Evolutionary conservation across 2,113 vertebrate species (phyloP).

Genomic region (Nicator chloris): DNA sequence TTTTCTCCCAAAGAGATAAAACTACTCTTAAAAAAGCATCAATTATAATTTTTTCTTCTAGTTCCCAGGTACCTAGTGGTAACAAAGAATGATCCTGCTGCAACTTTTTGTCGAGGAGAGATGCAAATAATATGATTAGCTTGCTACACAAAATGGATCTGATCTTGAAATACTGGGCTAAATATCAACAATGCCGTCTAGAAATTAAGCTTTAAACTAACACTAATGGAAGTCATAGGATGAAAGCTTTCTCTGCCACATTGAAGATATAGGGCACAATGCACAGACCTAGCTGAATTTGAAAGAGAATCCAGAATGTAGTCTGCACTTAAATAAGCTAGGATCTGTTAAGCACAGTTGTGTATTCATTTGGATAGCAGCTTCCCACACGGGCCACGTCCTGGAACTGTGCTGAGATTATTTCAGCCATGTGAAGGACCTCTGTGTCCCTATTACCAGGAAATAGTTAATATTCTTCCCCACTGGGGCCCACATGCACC

Average conservation of each 20-base stretch:
- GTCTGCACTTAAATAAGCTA: neutral
- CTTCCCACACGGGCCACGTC: neutral
- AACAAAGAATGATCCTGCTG: neutral
- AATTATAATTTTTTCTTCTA: neutral
- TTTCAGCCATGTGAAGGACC: neutral
- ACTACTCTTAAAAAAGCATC: neutral
- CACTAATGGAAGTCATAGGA: neutral
- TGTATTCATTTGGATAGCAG: neutral
- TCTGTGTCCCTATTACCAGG: conserved; percentile 63
- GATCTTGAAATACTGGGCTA: neutral
- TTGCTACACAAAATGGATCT: neutral
- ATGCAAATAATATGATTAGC: neutral
- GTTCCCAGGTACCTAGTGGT: neutral
- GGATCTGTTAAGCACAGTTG: neutral
- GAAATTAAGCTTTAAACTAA: neutral
- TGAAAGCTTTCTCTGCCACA: neutral
- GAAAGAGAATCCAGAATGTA: neutral
- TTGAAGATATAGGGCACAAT: neutral
- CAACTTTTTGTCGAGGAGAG: neutral
- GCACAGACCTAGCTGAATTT: neutral
- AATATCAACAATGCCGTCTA: neutral
- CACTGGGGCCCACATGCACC: conserved; percentile 71
- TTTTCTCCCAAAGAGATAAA: neutral
- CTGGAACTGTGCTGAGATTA: conserved; percentile 3
- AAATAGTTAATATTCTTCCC: conserved; percentile 76